Evolutionary conservation across 2,888 invertebrate genomes (phyloP), one percentile per base, ranked within the genome.

Genomic region (Agrotis clavis): DNA sequence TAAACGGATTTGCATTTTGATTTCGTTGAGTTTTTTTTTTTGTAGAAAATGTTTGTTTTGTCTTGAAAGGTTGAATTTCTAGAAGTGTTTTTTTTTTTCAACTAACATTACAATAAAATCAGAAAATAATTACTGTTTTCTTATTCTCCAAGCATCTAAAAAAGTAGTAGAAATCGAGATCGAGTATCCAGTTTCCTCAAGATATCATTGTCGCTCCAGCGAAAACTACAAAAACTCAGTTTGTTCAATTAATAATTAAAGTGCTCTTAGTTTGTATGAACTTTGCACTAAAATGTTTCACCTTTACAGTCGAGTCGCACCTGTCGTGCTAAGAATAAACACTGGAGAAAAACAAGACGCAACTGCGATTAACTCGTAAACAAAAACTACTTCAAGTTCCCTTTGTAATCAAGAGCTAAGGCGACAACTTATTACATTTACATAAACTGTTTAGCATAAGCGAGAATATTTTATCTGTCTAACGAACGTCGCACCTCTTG

Each of bases 351-450:
- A 90, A 88, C 90, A 89, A 90, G 87, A 90, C 87, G 87, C 88
- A 91, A 92, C 91, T 91, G 85, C 91, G 90, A 94, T 93, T 92
- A 92, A 91, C 90, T 88, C 88, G 88, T 91, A 92, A 93, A 93
- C 92, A 94, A 92, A 41, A 94, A 93, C 91, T 90, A 90, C 87
- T 90, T 86, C 86, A 92, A 93, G 89, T 93, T 92, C 90, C 90
- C 93, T 93, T 94, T 91, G 93, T 94, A 94, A 94, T 94, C 92
- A 93, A 92, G 92, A 92, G 90, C 89, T 91, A 90, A 91, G 89
- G 90, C 92, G 93, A 93, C 93, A 92, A 94, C 90, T 93, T 92
- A 93, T 92, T 94, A 91, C 90, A 94, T 94, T 94, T 93, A 90
- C 94, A 93, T 93, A 93, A 94, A 94, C 92, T 91, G 90, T 92